Evolutionary conservation across 2,797 vertebrate species (phyloP).

Genomic region (Pristis pectinata): DNA sequence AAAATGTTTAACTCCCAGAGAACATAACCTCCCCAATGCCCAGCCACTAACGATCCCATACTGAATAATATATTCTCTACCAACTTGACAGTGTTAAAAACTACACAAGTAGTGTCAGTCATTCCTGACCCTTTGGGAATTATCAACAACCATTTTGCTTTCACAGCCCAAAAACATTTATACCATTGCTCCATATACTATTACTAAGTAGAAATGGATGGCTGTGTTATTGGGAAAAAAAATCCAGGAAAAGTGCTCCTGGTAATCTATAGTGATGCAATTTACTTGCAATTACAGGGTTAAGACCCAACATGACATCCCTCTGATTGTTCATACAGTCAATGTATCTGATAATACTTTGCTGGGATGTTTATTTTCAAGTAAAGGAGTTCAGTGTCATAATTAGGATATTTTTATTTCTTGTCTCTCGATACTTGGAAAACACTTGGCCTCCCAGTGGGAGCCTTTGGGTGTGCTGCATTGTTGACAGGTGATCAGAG

Average conservation of each 20-base stretch:
- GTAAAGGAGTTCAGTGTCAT: not conserved
- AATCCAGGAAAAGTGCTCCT: not conserved
- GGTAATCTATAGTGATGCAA: not conserved
- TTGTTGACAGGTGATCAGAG: not conserved
- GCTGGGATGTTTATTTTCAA: constrained; percentile 20
- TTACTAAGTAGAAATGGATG: not conserved
- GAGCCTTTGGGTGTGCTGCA: not conserved
- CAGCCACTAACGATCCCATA: not conserved
- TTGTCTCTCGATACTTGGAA: not conserved
- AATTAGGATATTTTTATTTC: not conserved
- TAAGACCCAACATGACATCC: not conserved
- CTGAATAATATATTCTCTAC: not conserved
- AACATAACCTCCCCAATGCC: not conserved
- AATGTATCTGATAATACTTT: not conserved
- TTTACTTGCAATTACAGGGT: not conserved
- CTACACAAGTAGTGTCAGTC: not conserved
- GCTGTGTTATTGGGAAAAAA: not conserved
- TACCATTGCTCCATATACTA: not conserved
- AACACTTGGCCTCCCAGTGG: not conserved
- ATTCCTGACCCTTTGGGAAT: not conserved
- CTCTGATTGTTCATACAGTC: not conserved
- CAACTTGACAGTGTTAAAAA: not conserved
- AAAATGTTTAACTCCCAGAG: not conserved
- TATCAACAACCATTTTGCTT: not conserved
- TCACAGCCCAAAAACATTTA: constrained; percentile 6